phyloP scores from a whole-genome alignment of 1,140 invertebrate genomes.

The Drosophila melanogaster region Release_6_plus_ISO1_MT NT_037436.4:20580501-20581000 shows the following conservation, averaged over 20 bases:
- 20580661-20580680: constrained; percentile 78
- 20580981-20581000: no score
- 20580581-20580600: constrained; percentile 76
- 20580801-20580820: background rate
- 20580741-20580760: constrained; percentile 19
- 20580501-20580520: constrained; percentile 25
- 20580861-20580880: background rate
- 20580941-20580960: no score
- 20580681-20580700: constrained; percentile 48
- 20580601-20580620: constrained; percentile 46
- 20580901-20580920: background rate
- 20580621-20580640: constrained; percentile 52
- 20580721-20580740: constrained; percentile 57
- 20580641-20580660: constrained; percentile 83
- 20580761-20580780: background rate
- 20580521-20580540: constrained; percentile 31
- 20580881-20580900: background rate
- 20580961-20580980: no score
- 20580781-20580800: constrained; percentile 49
- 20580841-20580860: constrained; percentile 7
- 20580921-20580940: no score
- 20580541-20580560: constrained; percentile 15
- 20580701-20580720: constrained; percentile 40
- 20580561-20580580: constrained; percentile 56
- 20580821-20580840: constrained; percentile 39